A percentile compares a stretch with the other conserved stretches of the same genome.
Conservation (phyloP, 2,888 invertebrate genomes). For the Mystacides longicornis region DNA sequence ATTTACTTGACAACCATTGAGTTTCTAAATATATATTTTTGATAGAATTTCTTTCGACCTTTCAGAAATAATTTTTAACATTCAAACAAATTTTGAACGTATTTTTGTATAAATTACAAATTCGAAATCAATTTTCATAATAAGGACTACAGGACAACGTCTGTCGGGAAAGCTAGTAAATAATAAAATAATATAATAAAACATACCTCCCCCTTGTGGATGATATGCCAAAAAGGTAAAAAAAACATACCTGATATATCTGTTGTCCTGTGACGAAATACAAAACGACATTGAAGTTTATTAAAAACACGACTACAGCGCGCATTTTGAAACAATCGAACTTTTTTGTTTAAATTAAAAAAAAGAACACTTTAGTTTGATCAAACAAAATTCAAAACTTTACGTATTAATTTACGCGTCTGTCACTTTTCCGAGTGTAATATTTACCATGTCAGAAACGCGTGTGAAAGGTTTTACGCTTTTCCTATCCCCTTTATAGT, state of each 20-base stretch:
- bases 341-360: neutral
- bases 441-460: constrained; percentile 17
- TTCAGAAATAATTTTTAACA: too few species aligned
- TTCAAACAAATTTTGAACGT: too few species aligned
- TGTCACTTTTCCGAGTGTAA: neutral
- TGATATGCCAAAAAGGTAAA: too few species aligned
- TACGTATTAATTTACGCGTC: neutral
- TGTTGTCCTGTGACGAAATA: constrained; percentile 21
- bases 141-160: too few species aligned
- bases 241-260: constrained; percentile 20
- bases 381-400: neutral
- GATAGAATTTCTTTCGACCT: too few species aligned
- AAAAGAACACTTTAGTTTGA: neutral
- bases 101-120: too few species aligned
- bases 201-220: too few species aligned
- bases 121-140: too few species aligned
- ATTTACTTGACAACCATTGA: too few species aligned
- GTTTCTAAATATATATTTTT: too few species aligned
- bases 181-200: too few species aligned
- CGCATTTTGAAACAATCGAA: constrained; percentile 19
- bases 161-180: too few species aligned
- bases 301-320: constrained; percentile 20
- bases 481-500: constrained; percentile 29
- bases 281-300: constrained; percentile 22
- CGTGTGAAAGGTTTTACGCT: constrained; percentile 27